Percentiles rank a stretch among this genome's conserved stretches.
Conservation (phyloP, 2,113 vertebrate genomes). For the Tonatia bakeri region DNA sequence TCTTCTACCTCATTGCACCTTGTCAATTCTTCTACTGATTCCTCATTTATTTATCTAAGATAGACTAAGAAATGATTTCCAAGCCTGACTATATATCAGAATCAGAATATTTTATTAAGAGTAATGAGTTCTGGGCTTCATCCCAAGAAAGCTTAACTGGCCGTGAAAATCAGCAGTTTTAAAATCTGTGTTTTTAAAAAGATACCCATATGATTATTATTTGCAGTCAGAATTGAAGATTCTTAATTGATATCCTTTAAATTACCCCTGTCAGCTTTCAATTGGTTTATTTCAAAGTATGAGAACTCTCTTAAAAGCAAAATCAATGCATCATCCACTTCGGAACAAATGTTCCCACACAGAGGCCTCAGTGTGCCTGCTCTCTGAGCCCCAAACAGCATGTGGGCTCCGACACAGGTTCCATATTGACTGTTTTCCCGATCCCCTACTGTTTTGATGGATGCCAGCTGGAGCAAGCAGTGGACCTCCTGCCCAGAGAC, state of each 20-base stretch:
- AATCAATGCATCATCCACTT: not conserved
- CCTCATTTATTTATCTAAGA: not conserved
- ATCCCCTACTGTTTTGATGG: not conserved
- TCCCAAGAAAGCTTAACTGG: not conserved
- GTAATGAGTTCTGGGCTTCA: not conserved
- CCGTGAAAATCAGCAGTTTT: not conserved
- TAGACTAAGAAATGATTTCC: not conserved
- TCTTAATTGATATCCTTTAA: not conserved
- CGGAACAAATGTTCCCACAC: not conserved
- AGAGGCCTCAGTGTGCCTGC: not conserved
- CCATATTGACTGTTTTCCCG: not conserved
- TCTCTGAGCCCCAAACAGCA: not conserved
- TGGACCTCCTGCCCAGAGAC: not conserved
- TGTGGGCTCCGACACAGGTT: not conserved
- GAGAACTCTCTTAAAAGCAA: not conserved
- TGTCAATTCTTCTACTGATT: not conserved
- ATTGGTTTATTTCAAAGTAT: not conserved
- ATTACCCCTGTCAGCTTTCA: not conserved
- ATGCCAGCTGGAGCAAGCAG: not conserved
- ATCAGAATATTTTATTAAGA: not conserved
- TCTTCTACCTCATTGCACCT: not conserved
- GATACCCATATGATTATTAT: not conserved
- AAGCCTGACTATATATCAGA: not conserved
- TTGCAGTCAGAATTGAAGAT: not conserved
- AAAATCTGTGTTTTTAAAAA: not conserved